Percentiles rank a stretch among this genome's conserved stretches.
Conservation (phyloP, 1,140 invertebrate genomes). For the Leptoteleia sp. region DNA sequence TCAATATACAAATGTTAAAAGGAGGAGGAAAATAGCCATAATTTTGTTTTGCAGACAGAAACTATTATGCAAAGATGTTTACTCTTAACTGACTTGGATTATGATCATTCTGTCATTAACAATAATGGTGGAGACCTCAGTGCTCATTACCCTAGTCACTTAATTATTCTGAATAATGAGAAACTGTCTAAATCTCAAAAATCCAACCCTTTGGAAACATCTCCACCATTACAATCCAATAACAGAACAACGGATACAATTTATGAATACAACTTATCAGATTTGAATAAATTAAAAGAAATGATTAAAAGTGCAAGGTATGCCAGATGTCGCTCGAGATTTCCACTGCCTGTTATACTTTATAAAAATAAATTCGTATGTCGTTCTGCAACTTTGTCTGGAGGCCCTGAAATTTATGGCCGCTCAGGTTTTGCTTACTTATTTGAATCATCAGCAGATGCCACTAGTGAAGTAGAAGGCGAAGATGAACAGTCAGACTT, state of each 20-base stretch:
- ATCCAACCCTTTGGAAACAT: slow-evolving; percentile 68
- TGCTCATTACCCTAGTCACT: slow-evolving; percentile 87
- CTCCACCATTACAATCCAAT: slow-evolving; percentile 68
- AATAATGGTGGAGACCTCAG: slow-evolving; percentile 88
- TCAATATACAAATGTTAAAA: too few species aligned
- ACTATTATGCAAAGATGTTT: slow-evolving; percentile 85
- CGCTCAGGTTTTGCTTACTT: slow-evolving; percentile 84
- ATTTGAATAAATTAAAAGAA: slow-evolving; percentile 83
- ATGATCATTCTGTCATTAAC: slow-evolving; percentile 83
- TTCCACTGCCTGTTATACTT: slow-evolving; percentile 90
- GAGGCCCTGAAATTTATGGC: slow-evolving; percentile 89
- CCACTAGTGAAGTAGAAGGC: slow-evolving; percentile 67
- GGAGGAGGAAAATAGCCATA: too few species aligned
- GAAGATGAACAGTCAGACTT: slow-evolving; percentile 69
- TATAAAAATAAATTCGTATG: slow-evolving; percentile 89
- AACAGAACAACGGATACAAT: slow-evolving; percentile 82
- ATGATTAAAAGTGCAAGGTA: slow-evolving; percentile 84
- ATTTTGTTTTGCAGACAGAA: too few species aligned
- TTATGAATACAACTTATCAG: slow-evolving; percentile 83
- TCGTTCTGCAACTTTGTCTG: slow-evolving; percentile 86
- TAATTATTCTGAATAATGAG: slow-evolving; percentile 87
- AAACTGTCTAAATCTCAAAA: slow-evolving; percentile 75
- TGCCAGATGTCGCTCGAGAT: slow-evolving; percentile 87
- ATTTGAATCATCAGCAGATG: slow-evolving; percentile 73
- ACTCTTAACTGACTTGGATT: slow-evolving; percentile 84